Base-by-base conservation (phyloP, 2,797 vertebrate species). In the Austrolebias charrua region DNA sequence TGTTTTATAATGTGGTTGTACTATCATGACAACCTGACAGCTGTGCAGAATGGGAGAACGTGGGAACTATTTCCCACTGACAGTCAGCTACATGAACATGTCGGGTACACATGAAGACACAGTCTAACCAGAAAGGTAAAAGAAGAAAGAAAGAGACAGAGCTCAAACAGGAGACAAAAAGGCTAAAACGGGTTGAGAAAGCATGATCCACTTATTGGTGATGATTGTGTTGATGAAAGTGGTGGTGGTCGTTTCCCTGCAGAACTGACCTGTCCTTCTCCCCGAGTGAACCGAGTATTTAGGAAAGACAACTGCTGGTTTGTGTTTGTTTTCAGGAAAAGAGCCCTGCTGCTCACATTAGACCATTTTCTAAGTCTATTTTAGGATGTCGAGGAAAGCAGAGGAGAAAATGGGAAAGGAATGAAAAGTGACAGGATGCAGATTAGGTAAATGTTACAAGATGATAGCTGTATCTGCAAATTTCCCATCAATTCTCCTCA, bases 241-340 rank as follows among this genome's bases (percentile, higher is more conserved):
- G 43, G 2, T 40, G 35, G 5, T 53, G 55, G 14, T 78, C 60
- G 38, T 57, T 76, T 52, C 62, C 43, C 78, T 15, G 45, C 29
- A 71, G 59, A 73, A 69, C 35, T 69, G 79, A 81, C 63, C 74
- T 59, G 60, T 72, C 65, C 71, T 52, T 71, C n/a, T 61, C 43
- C 19, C 64, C 71, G 59, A 67, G 69, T 56, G 55, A 75, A 51
- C 45, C 63, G 49, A 38, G 19, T n/a, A 51, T 69, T 63, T 51
- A 70, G 55, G 73, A 19, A 76, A n/a, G 49, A 60, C 35, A 48
- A 51, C 67, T 48, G 47, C 54, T 64, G 73, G 49, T 63, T 66
- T 65, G 35, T 67, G 54, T 31, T 20, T 19, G 53, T 76, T 74
- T 74, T 75, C 56, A 66, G 69, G 33, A 38, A 73, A 51, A 63